phyloP scores from a whole-genome alignment of 2,113 vertebrate species.

The Micromys minutus region DNA sequence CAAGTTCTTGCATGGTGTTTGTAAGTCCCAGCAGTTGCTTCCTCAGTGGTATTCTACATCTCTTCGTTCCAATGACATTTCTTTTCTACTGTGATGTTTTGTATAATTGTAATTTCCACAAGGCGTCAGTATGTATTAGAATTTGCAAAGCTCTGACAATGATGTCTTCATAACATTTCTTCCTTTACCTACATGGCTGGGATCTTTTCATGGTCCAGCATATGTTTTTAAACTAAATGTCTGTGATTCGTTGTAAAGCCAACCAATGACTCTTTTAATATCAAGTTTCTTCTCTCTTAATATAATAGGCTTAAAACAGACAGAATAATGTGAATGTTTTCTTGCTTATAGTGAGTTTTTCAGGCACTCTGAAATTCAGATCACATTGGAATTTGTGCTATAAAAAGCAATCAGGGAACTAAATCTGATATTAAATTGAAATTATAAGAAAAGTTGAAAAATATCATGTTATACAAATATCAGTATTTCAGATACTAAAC shows the following conservation, averaged over 20 bases:
- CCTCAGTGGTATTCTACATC: background rate
- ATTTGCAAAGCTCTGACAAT: background rate
- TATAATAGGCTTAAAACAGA: background rate
- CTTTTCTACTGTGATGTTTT: background rate
- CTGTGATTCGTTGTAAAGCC: background rate
- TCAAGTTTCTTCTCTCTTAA: background rate
- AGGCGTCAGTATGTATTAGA: background rate
- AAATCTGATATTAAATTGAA: background rate
- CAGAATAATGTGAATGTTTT: background rate
- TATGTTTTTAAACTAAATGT: background rate
- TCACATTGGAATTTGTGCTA: background rate
- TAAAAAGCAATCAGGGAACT: background rate
- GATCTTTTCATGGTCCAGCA: background rate
- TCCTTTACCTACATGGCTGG: background rate
- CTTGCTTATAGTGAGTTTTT: background rate
- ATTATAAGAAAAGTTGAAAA: slow-evolving; percentile 21
- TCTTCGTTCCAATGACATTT: background rate
- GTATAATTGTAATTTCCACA: background rate
- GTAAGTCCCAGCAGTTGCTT: background rate
- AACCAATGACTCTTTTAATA: background rate
- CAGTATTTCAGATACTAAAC: background rate
- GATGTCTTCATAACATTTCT: background rate
- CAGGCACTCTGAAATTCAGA: background rate
- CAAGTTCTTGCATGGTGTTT: background rate
- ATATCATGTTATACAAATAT: background rate